Conservation (phyloP, 2,888 invertebrate species). For the Mythimna loreyi region DNA sequence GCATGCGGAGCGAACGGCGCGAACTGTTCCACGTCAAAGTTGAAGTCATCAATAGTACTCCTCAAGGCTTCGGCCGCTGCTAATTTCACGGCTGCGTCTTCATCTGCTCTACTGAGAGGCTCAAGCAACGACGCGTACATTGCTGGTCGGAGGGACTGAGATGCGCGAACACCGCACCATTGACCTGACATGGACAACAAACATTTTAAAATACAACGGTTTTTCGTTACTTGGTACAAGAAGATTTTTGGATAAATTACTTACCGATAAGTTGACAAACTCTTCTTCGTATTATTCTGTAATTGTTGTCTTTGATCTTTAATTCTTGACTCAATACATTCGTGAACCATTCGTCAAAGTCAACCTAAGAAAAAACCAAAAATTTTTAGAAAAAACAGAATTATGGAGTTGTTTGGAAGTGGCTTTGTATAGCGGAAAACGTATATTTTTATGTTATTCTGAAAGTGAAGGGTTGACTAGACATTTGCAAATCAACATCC, state of each 20-base stretch:
- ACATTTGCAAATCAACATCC: too few relatives aligned
- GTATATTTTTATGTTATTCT: too few relatives aligned
- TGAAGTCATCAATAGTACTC: constrained; percentile 97
- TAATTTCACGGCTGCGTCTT: constrained; percentile 97
- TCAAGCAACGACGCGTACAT: constrained; percentile 95
- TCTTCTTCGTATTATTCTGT: constrained; percentile 95
- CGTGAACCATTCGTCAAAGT: constrained; percentile 98
- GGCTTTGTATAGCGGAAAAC: background rate
- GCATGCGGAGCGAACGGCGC: constrained; percentile 95
- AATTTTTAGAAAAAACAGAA: background rate
- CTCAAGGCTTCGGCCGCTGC: constrained; percentile 96
- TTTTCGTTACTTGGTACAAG: too few relatives aligned
- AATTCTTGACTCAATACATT: constrained; percentile 95
- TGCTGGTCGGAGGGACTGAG: constrained; percentile 94
- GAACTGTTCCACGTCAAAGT: constrained; percentile 97
- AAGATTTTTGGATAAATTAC: constrained; percentile 34
- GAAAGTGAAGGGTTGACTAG: too few relatives aligned
- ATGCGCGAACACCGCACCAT: constrained; percentile 96
- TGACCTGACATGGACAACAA: constrained; percentile 79
- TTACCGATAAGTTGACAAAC: constrained; percentile 96
- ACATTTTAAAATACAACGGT: background rate
- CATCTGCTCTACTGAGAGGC: constrained; percentile 91
- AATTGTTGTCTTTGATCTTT: constrained; percentile 95
- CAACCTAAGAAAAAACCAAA: constrained; percentile 90
- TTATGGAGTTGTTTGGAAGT: background rate